Evolutionary conservation across 2,797 vertebrate genomes (phyloP).

Genomic region (Lepus oiostolus): DNA sequence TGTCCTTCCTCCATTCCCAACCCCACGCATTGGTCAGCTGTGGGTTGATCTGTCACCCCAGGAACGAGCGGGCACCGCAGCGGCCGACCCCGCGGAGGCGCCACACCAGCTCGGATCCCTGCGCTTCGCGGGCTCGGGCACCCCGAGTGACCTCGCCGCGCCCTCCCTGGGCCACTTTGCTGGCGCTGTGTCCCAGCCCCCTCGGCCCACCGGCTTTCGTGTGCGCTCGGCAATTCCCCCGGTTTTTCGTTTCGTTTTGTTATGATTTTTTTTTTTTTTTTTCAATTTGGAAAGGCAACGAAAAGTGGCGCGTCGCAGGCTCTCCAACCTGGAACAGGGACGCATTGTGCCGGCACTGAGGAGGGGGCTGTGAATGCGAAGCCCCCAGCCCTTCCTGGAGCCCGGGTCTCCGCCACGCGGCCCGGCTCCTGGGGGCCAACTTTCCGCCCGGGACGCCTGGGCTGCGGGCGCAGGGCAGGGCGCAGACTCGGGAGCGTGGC

Average conservation of each 20-base stretch:
- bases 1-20: neutral
- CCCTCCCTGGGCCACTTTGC: neutral
- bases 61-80: neutral
- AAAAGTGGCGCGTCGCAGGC: neutral
- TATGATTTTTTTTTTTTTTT: neutral
- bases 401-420: neutral
- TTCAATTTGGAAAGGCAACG: conserved; percentile 48
- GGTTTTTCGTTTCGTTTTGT: conserved; percentile 43
- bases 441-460: neutral
- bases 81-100: neutral
- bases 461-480: neutral
- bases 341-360: neutral
- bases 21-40: neutral
- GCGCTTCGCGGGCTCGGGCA: neutral
- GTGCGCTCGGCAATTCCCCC: neutral
- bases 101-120: neutral
- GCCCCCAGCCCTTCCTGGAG: neutral
- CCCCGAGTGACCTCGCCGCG: neutral
- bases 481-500: neutral
- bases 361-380: neutral
- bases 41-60: neutral
- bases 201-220: neutral
- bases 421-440: neutral
- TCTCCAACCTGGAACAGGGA: neutral
- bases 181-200: neutral